Base-by-base conservation (phyloP, 1,140 invertebrate species). In the Oncopeltus fasciatus region DNA sequence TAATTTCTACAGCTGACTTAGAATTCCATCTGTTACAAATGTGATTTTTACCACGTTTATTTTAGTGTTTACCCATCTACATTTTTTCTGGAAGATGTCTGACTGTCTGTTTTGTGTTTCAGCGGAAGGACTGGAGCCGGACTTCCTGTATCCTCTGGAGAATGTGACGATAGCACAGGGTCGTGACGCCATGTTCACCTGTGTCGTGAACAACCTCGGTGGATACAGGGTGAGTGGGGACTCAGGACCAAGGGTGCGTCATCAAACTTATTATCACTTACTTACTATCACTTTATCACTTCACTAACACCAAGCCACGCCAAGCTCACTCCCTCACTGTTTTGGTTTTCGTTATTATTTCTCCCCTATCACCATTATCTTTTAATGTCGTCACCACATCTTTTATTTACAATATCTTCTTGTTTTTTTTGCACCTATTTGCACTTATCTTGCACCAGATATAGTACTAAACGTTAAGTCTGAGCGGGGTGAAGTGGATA, bases 181-280 rank as follows among this genome's bases (percentile, higher is more conserved):
- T 57, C 79, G 88, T 68, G 88, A 91, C 74, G 89, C 88, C 65
- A 87, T 86, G 68, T 90, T 92, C 76, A 91, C 88, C 63, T 92
- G 89, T 71, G 85, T 90, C 70, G 88, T 92, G 68, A 89, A 88
- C 78, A 89, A 91, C 80, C 82, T 92, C 71, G 88, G 88, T 72
- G 86, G 87, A 83, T 87, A 90, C 81, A 86, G 87, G 87, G 88
- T 92, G 87, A 88, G 87, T 90, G 84, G 84, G 80, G 86, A 87
- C 76, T 81, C 83, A 78, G 80, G 83, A 28, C 69, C 67, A 61
- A 69, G 69, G 69, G 69, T 70, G 61, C 56, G 65, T 66, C 20
- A 61, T 43, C 18, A 51, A 31, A 24, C 16, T 29, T 31, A 29
- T 24, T 53, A 20, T 29, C n/a, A n/a, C n/a, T n/a, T n/a, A n/a